Percentiles rank a stretch among this genome's conserved stretches.
phyloP scores from a whole-genome alignment of 2,797 vertebrate genomes.

The Spinus olivaceus region DNA sequence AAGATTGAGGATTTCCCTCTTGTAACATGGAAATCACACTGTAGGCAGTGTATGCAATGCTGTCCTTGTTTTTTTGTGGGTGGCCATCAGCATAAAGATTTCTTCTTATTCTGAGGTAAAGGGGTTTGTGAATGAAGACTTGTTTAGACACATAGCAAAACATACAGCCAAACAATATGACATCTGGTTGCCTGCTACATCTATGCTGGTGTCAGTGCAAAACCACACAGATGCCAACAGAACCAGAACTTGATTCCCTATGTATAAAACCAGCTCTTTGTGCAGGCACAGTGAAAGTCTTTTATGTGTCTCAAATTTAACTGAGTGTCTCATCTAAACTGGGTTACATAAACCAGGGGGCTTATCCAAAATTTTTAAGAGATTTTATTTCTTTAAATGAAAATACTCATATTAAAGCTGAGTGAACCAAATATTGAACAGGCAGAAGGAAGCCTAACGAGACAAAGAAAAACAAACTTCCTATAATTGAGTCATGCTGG shows the following conservation, averaged over 20 bases:
- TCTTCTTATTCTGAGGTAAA: not conserved
- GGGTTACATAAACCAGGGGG: not conserved
- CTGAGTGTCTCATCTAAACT: not conserved
- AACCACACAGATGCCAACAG: not conserved
- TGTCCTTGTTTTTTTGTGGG: not conserved
- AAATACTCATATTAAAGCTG: not conserved
- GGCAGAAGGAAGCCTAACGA: not conserved
- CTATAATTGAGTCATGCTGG: conserved; percentile 7
- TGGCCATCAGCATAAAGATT: not conserved
- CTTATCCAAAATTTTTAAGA: not conserved
- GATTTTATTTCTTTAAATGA: conserved; percentile 26
- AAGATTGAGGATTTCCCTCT: not conserved
- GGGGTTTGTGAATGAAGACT: not conserved
- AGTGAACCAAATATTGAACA: not conserved
- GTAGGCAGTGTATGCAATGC: not conserved
- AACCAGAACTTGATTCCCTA: not conserved
- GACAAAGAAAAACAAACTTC: conserved; percentile 44
- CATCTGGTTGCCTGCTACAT: not conserved
- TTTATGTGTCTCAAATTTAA: not conserved
- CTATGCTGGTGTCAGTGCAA: not conserved
- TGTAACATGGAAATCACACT: not conserved
- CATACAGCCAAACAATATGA: not conserved
- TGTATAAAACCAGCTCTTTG: not conserved
- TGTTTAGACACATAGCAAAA: not conserved
- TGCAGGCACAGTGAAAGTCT: not conserved